Evolutionary conservation across 2,113 vertebrate genomes (phyloP).

Genomic region (Ageneiosus marmoratus): DNA sequence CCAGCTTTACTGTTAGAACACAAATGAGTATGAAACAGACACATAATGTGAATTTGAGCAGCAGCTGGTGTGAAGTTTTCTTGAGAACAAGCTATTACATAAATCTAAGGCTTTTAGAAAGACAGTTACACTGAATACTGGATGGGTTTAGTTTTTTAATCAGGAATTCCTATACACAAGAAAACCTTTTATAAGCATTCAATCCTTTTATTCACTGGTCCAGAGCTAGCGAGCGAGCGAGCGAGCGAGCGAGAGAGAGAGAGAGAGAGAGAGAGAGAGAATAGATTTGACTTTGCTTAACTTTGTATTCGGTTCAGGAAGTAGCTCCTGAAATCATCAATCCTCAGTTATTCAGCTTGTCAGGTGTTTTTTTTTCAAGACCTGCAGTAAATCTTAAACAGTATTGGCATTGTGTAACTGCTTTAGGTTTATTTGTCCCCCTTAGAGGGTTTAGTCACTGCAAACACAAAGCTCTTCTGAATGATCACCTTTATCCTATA

Average conservation of each 20-base stretch:
- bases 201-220: background rate
- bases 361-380: background rate
- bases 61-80: background rate
- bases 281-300: background rate
- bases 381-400: background rate
- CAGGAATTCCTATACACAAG: background rate
- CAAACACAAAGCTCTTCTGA: background rate
- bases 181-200: background rate
- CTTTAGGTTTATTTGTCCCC: background rate
- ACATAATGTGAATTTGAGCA: background rate
- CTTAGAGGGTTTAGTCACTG: background rate
- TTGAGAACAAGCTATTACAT: background rate
- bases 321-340: background rate
- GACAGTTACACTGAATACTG: background rate
- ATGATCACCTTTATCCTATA: background rate
- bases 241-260: background rate
- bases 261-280: background rate
- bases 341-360: constrained; percentile 1
- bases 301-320: background rate
- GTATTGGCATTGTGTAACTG: background rate
- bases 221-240: background rate
- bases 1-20: background rate
- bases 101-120: background rate
- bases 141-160: background rate
- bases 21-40: background rate